These are phyloP conservation scores for Cepphus grylle DNA, from an alignment of 2,113 vertebrate genomes.

Conservation along the genomic window DNA sequence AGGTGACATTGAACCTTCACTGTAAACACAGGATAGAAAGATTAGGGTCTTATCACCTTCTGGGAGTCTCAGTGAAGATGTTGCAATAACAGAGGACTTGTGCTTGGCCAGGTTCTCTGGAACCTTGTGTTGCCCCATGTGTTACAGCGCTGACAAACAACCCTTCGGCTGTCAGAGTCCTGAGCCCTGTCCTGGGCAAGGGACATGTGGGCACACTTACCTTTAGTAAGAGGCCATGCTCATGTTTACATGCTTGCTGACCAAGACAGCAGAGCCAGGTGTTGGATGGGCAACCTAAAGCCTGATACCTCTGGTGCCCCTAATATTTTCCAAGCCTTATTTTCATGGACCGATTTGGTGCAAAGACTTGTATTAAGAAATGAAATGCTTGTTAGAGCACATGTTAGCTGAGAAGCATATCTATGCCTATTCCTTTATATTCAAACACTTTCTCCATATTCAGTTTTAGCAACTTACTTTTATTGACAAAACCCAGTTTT, in stretches of 20 bases:
- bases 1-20: neutral
- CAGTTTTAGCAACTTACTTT: neutral
- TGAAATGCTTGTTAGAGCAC: neutral
- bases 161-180: neutral
- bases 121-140: neutral
- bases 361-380: neutral
- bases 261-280: neutral
- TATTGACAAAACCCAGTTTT: neutral
- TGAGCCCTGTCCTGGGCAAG: neutral
- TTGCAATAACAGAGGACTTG: neutral
- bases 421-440: neutral
- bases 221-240: neutral
- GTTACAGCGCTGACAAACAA: neutral
- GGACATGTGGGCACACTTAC: neutral
- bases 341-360: neutral
- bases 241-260: neutral
- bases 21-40: neutral
- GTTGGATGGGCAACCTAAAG: neutral
- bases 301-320: neutral
- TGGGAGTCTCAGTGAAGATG: neutral
- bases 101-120: neutral
- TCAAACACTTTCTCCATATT: neutral
- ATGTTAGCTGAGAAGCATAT: neutral
- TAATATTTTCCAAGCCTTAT: neutral
- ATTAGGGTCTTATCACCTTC: neutral